These are phyloP conservation scores for Phataginus tricuspis DNA, from an alignment of 2,797 vertebrate genomes.

Conservation along the genomic window DNA sequence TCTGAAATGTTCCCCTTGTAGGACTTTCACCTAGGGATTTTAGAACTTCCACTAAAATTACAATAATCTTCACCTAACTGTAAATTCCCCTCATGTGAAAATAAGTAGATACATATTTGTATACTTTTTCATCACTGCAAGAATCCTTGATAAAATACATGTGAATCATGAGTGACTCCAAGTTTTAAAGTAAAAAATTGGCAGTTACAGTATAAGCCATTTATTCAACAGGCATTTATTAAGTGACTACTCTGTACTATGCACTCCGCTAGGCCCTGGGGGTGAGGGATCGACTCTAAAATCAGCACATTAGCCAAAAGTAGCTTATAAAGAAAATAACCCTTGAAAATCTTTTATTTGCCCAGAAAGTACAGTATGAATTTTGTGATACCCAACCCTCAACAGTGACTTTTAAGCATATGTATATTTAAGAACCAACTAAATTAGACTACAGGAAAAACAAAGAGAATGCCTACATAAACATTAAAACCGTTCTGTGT, in stretches of 20 bases:
- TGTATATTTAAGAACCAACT: not conserved
- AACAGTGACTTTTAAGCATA: not conserved
- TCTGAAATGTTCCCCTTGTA: not conserved
- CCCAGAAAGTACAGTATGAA: not conserved
- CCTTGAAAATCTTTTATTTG: not conserved
- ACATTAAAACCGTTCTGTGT: not conserved
- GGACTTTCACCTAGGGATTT: not conserved
- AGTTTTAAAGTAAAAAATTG: conserved; percentile 47
- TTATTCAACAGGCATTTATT: conserved; percentile 12
- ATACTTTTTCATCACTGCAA: not conserved
- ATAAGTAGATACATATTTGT: conserved; percentile 45
- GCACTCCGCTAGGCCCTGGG: not conserved
- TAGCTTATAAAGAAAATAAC: not conserved
- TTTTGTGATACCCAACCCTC: not conserved
- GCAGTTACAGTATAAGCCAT: not conserved
- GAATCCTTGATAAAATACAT: conserved; percentile 56
- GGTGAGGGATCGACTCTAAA: not conserved
- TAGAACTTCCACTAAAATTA: conserved; percentile 42
- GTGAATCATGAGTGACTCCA: conserved; percentile 25
- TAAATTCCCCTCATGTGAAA: conserved; percentile 50
- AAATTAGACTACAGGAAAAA: conserved; percentile 20
- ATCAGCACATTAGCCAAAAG: not conserved
- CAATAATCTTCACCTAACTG: not conserved
- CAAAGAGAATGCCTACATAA: not conserved
- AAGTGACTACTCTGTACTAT: not conserved